Base-by-base conservation (phyloP, 2,113 vertebrate genomes). In the Cichladusa arquata region DNA sequence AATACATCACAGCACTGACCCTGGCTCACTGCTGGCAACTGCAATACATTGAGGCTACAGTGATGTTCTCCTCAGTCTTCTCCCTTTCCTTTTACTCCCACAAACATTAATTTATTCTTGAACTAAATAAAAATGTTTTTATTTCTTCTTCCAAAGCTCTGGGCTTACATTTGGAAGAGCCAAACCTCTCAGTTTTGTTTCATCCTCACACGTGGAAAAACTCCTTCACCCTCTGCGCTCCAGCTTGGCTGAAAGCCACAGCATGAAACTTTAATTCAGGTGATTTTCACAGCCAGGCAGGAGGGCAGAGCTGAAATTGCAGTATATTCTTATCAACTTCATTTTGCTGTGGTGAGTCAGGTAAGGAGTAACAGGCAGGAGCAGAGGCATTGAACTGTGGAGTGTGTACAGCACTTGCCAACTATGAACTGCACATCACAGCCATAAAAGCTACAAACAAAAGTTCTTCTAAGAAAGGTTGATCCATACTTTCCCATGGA, bases 261-360 rank as follows among this genome's bases (percentile, higher is more conserved):
- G 31, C 9, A 50, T 44, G 44, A 74, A 86, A 78, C 42, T 85
- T 78, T 19, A 86, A 89, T 78, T 78, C 53, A 40, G 31, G 28
- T 61, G 70, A 81, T 73, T 86, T 86, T 54, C 76, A 58, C 24
- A 77, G 66, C 8, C 74, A 88, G 29, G 50, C n/a, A 93, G 23
- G 45, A 93, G 28, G 79, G 60, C 73, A 62, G 67, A 92, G 64
- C 45, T 88, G 79, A 58, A 88, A 58, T 0, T 51, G 56, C 1
- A 87, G n/a, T 17, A 66, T 26, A 29, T 70, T 80, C 79, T 86
- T 65, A 82, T 47, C 42, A 48, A 22, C n/a, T 77, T 92, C 19
- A 38, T 7, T 57, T 38, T 85, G 77, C 64, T 50, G 2, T 6
- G 15, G 19, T 14, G n/a, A 64, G 15, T 45, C 31, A 44, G 44